These are phyloP conservation scores for Hoplostethus atlanticus DNA, from an alignment of 2,797 vertebrate species.

Conservation along the genomic window DNA sequence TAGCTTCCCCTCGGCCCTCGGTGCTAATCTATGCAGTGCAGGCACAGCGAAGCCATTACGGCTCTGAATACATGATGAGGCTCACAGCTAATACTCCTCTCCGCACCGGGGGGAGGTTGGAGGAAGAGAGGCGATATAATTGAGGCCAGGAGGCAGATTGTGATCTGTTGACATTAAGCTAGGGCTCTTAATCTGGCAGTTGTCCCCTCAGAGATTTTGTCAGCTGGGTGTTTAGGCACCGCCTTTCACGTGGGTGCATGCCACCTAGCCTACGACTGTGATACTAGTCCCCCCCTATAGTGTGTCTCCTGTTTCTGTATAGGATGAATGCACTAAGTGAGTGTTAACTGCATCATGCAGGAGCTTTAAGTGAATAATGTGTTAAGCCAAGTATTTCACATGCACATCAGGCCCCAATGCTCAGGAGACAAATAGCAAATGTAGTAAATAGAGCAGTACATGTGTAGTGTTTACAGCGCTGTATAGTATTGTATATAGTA, in stretches of 20 bases:
- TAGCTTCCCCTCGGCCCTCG: slow-evolving; percentile 76
- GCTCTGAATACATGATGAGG: slow-evolving; percentile 81
- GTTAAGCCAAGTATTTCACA: slow-evolving; percentile 3
- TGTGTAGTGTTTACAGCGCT: background rate
- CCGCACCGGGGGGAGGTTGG: slow-evolving; percentile 60
- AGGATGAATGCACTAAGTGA: slow-evolving; percentile 43
- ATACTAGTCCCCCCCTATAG: background rate
- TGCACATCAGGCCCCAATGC: background rate
- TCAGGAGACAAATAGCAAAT: background rate
- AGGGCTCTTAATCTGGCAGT: slow-evolving; percentile 75
- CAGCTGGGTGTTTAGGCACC: slow-evolving; percentile 67
- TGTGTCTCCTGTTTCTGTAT: slow-evolving; percentile 37
- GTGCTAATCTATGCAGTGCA: slow-evolving; percentile 84
- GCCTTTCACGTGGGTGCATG: slow-evolving; percentile 45
- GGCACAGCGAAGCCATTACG: slow-evolving; percentile 80
- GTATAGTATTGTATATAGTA: no score
- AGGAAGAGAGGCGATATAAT: slow-evolving; percentile 73
- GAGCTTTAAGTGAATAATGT: slow-evolving; percentile 21
- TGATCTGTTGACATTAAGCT: slow-evolving; percentile 80
- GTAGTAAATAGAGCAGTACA: background rate
- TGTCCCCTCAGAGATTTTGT: slow-evolving; percentile 73
- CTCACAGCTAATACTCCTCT: slow-evolving; percentile 79
- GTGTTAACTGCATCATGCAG: slow-evolving; percentile 47
- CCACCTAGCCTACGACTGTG: slow-evolving; percentile 42
- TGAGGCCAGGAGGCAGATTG: slow-evolving; percentile 82